These are phyloP conservation scores for Chrysocyon brachyurus DNA, from an alignment of 2,797 vertebrate species.

Conservation along the genomic window DNA sequence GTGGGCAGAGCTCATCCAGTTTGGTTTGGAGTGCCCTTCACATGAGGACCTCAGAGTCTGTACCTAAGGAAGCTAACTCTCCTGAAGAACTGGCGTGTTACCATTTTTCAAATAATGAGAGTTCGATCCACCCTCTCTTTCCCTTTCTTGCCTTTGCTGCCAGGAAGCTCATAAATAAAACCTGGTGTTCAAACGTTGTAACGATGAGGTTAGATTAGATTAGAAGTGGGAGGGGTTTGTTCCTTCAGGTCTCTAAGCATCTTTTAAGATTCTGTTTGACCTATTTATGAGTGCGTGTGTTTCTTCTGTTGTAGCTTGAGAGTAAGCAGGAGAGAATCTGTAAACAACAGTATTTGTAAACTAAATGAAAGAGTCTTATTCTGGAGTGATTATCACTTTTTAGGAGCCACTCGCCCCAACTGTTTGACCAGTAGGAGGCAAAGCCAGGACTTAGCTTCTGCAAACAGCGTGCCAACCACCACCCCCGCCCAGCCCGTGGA, in stretches of 20 bases:
- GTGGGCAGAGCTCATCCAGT: neutral
- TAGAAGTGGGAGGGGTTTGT: neutral
- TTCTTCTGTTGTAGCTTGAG: neutral
- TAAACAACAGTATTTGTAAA: neutral
- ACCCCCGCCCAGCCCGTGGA: neutral
- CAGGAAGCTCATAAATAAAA: constrained; percentile 44
- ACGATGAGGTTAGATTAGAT: neutral
- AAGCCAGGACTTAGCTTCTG: neutral
- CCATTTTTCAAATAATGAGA: neutral
- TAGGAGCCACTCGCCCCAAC: neutral
- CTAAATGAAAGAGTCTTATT: neutral
- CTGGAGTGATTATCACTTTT: neutral
- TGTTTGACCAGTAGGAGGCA: neutral
- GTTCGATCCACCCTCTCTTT: neutral
- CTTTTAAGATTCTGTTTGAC: neutral
- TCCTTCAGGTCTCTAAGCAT: neutral
- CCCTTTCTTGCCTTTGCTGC: neutral
- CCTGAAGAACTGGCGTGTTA: neutral
- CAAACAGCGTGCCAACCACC: neutral
- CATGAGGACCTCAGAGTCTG: neutral
- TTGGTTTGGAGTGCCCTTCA: neutral
- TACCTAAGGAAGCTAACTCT: neutral
- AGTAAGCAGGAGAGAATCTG: constrained; percentile 33
- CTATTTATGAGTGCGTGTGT: neutral
- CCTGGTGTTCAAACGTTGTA: neutral